These are phyloP conservation scores for Calycopis cecrops DNA, from an alignment of 1,140 invertebrate species.

Conservation along the genomic window DNA sequence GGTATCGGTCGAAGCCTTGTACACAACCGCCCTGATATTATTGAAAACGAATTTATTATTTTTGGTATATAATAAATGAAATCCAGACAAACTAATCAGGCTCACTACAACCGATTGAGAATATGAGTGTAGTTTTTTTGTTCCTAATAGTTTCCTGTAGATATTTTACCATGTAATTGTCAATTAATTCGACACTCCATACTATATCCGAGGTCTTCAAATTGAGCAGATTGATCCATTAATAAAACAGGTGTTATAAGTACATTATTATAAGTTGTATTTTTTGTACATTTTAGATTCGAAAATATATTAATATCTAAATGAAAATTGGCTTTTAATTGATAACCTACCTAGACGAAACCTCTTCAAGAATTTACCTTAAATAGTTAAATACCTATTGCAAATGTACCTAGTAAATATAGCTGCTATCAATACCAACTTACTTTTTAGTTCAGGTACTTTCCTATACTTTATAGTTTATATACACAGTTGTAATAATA, in stretches of 20 bases:
- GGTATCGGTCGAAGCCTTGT: slow-evolving; percentile 54
- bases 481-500: too few species aligned
- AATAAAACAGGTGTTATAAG: slow-evolving; percentile 63
- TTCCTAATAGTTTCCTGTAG: slow-evolving; percentile 62
- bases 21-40: slow-evolving; percentile 67
- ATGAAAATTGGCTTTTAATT: slow-evolving; percentile 54
- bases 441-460: too few species aligned
- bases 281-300: slow-evolving; percentile 75
- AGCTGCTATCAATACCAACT: too few species aligned
- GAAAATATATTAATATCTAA: slow-evolving; percentile 74
- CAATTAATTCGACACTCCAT: slow-evolving; percentile 55
- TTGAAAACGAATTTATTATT: slow-evolving; percentile 65
- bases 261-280: slow-evolving; percentile 74
- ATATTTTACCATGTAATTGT: slow-evolving; percentile 50
- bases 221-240: slow-evolving; percentile 55
- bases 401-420: too few species aligned
- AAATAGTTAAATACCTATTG: too few species aligned
- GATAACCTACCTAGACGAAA: neutral
- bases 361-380: too few species aligned
- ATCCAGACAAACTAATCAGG: slow-evolving; percentile 21
- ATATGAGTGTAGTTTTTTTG: slow-evolving; percentile 49
- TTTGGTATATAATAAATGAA: slow-evolving; percentile 41
- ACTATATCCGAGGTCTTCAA: slow-evolving; percentile 46
- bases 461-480: too few species aligned
- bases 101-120: slow-evolving; percentile 19